A percentile compares a stretch with the other conserved stretches of the same genome.
Conservation (phyloP, 1,140 invertebrate genomes). For the Caenorhabditis brenneri region DNA sequence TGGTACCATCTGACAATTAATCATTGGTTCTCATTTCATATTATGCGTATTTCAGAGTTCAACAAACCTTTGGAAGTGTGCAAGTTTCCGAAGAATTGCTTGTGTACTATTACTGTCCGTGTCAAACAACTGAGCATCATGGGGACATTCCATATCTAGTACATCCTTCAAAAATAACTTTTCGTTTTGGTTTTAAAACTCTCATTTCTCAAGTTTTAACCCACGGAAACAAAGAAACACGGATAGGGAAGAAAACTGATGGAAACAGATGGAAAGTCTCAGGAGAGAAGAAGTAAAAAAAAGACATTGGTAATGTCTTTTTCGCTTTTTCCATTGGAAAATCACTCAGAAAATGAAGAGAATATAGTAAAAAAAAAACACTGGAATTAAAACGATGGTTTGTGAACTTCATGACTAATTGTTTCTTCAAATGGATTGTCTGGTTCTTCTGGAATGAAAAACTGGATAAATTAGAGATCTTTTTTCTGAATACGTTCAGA, state of each 20-base stretch:
- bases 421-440: not conserved
- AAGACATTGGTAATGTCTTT: not conserved
- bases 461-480: too few species aligned
- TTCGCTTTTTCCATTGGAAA: not conserved
- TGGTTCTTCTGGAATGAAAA: not conserved
- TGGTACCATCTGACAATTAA: conserved; percentile 48
- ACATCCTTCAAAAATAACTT: conserved; percentile 11
- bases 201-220: too few species aligned
- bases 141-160: conserved; percentile 51
- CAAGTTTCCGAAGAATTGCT: conserved; percentile 39
- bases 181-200: not conserved
- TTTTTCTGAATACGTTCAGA: too few species aligned
- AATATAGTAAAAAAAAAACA: not conserved
- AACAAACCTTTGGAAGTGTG: conserved; percentile 42
- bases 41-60: not conserved
- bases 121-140: conserved; percentile 51
- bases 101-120: conserved; percentile 30
- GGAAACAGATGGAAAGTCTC: not conserved
- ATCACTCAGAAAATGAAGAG: not conserved
- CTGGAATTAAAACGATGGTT: not conserved
- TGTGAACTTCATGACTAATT: not conserved
- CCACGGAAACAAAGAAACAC: not conserved
- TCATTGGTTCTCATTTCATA: conserved; percentile 20
- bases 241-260: not conserved
- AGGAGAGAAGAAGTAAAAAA: not conserved